phyloP scores from a whole-genome alignment of 2,888 invertebrate species.

The Rhagophthalmus giganteus region DNA sequence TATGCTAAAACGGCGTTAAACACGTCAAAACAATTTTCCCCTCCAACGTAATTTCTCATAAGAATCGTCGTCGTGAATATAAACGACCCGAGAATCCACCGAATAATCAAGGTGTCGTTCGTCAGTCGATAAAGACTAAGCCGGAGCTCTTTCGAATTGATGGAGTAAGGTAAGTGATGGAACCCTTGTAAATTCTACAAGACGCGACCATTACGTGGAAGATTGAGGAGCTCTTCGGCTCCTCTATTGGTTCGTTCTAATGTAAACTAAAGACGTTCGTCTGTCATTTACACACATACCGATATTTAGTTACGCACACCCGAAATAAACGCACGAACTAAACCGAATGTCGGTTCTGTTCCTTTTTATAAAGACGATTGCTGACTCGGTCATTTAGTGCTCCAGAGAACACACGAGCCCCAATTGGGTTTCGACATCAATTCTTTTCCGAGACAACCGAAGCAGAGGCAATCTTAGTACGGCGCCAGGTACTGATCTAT shows the following conservation, averaged over 20 bases:
- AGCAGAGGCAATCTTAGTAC: conserved; percentile 33
- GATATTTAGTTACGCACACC: conserved; percentile 38
- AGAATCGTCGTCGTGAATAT: too few relatives aligned
- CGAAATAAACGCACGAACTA: conserved; percentile 36
- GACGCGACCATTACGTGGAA: conserved; percentile 29
- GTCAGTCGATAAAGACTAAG: conserved; percentile 7
- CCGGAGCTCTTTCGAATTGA: conserved; percentile 17
- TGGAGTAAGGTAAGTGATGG: conserved; percentile 32
- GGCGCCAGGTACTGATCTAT: conserved; percentile 41
- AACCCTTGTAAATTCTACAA: conserved; percentile 34
- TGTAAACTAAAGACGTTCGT: conserved; percentile 33
- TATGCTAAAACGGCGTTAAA: not conserved
- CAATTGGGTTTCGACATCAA: conserved; percentile 41
- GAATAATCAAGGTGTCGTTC: conserved; percentile 13
- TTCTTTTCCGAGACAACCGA: conserved; percentile 35
- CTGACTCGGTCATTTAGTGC: conserved; percentile 38
- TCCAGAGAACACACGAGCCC: conserved; percentile 36
- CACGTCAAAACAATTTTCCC: too few relatives aligned
- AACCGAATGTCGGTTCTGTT: conserved; percentile 23
- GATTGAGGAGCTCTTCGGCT: conserved; percentile 35
- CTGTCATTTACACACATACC: conserved; percentile 39
- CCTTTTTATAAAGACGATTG: conserved; percentile 37
- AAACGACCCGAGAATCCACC: too few relatives aligned
- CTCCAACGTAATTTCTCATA: too few relatives aligned
- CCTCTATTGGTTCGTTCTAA: conserved; percentile 31